These are phyloP conservation scores for Oryzias celebensis DNA, from an alignment of 2,113 vertebrate genomes.

Conservation along the genomic window DNA sequence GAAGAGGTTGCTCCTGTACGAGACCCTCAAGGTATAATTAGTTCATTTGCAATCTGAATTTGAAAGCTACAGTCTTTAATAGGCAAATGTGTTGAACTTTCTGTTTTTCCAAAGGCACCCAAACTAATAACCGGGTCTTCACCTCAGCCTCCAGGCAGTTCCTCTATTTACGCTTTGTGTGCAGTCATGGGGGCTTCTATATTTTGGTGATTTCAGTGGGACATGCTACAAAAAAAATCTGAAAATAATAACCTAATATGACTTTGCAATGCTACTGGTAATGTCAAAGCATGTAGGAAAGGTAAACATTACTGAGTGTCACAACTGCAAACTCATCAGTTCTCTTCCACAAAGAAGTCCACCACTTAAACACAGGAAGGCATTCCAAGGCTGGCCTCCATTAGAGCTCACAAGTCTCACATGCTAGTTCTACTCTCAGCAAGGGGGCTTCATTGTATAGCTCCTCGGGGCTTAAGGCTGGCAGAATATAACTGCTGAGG, in stretches of 20 bases:
- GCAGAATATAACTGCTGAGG: conserved; percentile 33
- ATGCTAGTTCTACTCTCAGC: conserved; percentile 58
- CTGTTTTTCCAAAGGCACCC: conserved; percentile 13
- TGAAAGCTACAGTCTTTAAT: conserved; percentile 4
- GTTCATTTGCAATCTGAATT: neutral
- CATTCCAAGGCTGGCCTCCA: conserved; percentile 66
- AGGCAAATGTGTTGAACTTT: conserved; percentile 10
- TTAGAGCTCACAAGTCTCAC: conserved; percentile 65
- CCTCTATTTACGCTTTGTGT: neutral
- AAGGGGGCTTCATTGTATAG: conserved; percentile 31
- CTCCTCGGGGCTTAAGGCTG: conserved; percentile 37
- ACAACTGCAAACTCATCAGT: conserved; percentile 34
- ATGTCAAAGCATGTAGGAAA: conserved; percentile 2
- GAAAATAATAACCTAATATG: neutral
- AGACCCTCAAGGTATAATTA: too few relatives aligned
- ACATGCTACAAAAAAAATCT: neutral
- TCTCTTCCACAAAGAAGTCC: conserved; percentile 31
- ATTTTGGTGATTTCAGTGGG: neutral
- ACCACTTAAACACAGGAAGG: conserved; percentile 52
- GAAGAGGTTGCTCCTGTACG: too few relatives aligned
- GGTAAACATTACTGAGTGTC: conserved; percentile 8
- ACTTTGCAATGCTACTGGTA: neutral
- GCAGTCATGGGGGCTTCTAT: neutral
- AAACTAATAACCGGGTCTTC: conserved; percentile 16
- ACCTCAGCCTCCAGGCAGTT: conserved; percentile 26